Base-by-base conservation (phyloP, 2,888 invertebrate genomes). In the Lottia scabra region DNA sequence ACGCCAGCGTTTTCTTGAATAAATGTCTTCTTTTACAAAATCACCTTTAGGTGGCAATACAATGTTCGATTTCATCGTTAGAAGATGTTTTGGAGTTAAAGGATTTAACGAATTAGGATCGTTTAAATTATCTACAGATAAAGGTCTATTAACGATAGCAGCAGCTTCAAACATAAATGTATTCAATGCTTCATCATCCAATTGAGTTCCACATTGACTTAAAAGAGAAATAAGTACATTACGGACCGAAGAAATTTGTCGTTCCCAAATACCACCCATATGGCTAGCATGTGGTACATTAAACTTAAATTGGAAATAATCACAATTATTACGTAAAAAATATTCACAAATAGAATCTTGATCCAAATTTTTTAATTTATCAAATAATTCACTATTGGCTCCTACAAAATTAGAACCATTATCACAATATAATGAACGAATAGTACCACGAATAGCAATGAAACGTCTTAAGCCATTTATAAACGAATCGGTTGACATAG, bases 241-340 rank as follows among this genome's bases (percentile, higher is more conserved):
- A 27, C 79, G 65, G 1, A 81, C 73, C 26, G 78, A 71, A 19
- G 80, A 65, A 23, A 83, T 82, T 65, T 80, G 80, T 16, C 81
- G 26, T 65, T 84, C 84, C 82, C 81, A 83, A 3, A 79, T 75
- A 16, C 81, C 82, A 27, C 80, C 81, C 75, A 79, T 78, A 69
- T 83, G 82, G 45, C 78, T 79, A 1, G 83, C 77, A 43, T 63
- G 63, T 12, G 83, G 81, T 15, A 78, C 77, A 71, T 80, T 83
- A 68, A 76, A 74, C 38, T 77, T 77, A 65, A 75, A 76, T 23
- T 56, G 19, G n/a, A 78, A 64, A 56, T 67, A 70, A 45, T 75
- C 74, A 68, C 74, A 75, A 23, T 67, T 67, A 26, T 75, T 45
- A 8, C 67, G n/a, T 6, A 72, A 23, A 8, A 76, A 65, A 46